Base-by-base conservation (phyloP, 2,113 vertebrate species). In the Rousettus leschenaultii region DNA sequence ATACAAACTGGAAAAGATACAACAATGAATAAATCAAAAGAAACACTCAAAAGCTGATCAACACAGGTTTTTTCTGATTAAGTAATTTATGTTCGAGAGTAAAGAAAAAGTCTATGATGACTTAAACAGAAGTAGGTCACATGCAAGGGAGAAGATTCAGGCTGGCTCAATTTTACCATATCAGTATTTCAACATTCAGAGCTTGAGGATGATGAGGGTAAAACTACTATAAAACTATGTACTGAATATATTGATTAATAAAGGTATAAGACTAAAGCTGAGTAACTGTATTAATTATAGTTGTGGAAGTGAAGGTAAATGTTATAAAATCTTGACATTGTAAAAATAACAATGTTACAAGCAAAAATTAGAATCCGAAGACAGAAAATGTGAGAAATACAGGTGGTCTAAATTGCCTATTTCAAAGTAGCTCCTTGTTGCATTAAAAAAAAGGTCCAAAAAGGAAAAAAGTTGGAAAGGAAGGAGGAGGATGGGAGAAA, bases 401-500 rank as follows among this genome's bases (percentile, higher is more conserved):
- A 40, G 35, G 15, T 59, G 38, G 10, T 16, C 71, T 43, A 19
- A 71, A 38, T 30, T 38, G 10, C 8, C 8, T 74, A 6, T 33
- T 74, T 70, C 26, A 57, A 30, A 80, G 21, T 80, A 45, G 7
- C 21, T 91, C 33, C 24, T 4, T 7, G 14, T 51, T 66, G 26
- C 22, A 33, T 73, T 33, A 66, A 30, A 12, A 51, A 51, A 18
- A 45, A 16, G 6, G 1, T 15, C 35, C 74, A 57, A 18, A 43
- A 18, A n/a, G 45, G 35, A 43, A 12, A 57, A 71, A 61, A 55
- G n/a, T n/a, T 26, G 5, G 2, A 40, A 71, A 3, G 26, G 40
- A 45, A 4, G 13, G 19, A 21, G 19, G 15, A n/a, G 2, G 18
- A 4, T 9, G 0, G 5, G 24, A 33, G 30, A 16, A n/a, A 40